Base-by-base conservation (phyloP, 37 sponge, comb jelly and placozoan genomes). In the Hexactinellida sp. region DNA sequence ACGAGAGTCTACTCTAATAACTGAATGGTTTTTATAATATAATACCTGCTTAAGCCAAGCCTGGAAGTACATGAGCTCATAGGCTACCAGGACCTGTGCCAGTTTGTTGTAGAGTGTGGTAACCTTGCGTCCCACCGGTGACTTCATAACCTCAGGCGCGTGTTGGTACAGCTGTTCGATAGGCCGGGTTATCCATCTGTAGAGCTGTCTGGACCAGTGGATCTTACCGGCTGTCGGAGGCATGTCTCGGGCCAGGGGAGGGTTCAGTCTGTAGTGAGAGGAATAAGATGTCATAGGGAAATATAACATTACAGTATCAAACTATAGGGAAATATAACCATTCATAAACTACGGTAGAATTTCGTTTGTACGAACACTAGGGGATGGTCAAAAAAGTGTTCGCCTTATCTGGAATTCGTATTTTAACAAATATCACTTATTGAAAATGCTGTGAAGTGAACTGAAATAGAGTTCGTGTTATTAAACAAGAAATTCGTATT, bases 1-100 rank as follows among this genome's bases (percentile, higher is more conserved):
- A n/a, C n/a, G n/a, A n/a, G n/a, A n/a, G n/a, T 82, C 16, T 13
- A 7, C 10, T 34, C 34, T 35, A 82, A 13, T 35, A 16, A 10
- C 82, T 82, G 10, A 28, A 35, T 16, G 10, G 7, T 21, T 34
- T 21, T n/a, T 21, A 82, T 21, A n/a, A n/a, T 82, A 82, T 21
- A 21, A 38, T 30, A 89, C 86, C 86, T 88, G 88, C 82, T 91
- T 83, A 0, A 89, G 30, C 98, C 98, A 97, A 39, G 89, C 90
- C 54, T 85, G 88, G 87, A 93, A 91, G 85, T 95, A 95, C 25
- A 92, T 37, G 54, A 98, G 51, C 71, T 98, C 99, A 90, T 92
- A 98, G 82, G 95, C 93, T 0, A 92, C 84, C 82, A 98, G 89
- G 19, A 92, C 88, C 10, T 89, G 82, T 35, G 96, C 96, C 84